Evolutionary conservation across 1,140 invertebrate species (phyloP), one percentile per base, ranked within the genome.

Genomic region (Drosophila rufa): DNA sequence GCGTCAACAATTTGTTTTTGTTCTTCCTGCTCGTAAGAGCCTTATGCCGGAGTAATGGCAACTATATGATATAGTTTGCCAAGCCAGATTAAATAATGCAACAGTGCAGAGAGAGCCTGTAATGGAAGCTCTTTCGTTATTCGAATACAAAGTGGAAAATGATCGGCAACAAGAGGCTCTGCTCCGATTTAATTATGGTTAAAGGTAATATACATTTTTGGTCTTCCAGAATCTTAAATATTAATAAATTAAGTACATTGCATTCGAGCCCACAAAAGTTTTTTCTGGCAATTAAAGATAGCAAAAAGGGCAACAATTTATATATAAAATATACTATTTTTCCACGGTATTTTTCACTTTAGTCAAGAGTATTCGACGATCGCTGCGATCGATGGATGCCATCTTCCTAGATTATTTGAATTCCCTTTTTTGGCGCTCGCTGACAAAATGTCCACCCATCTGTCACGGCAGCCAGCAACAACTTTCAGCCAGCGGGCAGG

Each of bases 391-490:
- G 7, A 25, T 9, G 12, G 15, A 14, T 40, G 15, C 2, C 1
- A 71, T 71, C 9, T 30, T 27, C 15, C 27, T 12, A 3, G n/a
- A 17, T 22, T 50, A 38, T 59, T 40, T 15, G 27, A 3, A 53
- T 42, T 11, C 15, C 25, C 45, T 61, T 59, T 61, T 67, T 64
- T 62, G n/a, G 47, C 60, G 56, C 70, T 67, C 48, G 67, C 62
- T 82, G 81, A 80, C 86, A 90, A 81, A 85, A 90, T 90, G 85
- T 90, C 79, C 85, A 68, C 85, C 81, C 85, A 90, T 90, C 85
- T 90, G 85, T 90, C 85, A 90, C 79, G 58, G 58, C 70, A 71
- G 17, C 42, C 76, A 80, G 73, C 67, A 79, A 62, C 76, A 79
- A 79, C 57, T 79, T 71, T 78, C 46, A 62, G 66, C 66, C 75